Evolutionary conservation across 1,140 invertebrate species (phyloP), one percentile per base, ranked within the genome.

Genomic region (Daktulosphaira vitifoliae): DNA sequence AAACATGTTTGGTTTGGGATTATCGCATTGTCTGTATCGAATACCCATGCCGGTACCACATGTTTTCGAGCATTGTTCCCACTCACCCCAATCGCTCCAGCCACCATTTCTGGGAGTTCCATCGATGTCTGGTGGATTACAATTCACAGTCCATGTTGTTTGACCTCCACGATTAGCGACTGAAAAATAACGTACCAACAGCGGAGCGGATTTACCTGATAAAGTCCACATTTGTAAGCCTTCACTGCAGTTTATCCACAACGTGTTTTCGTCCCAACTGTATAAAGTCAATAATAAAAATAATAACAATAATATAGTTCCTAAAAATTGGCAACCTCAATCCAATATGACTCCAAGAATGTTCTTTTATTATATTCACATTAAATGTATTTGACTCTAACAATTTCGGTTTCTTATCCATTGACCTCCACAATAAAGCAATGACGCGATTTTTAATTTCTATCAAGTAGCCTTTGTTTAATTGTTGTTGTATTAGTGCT

Each of bases 1-100:
- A 2, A 75, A 76, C 70, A 74, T 75, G 3, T 71, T 71, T 16
- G 78, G 78, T 22, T 73, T 70, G 37, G 79, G 79, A 54, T 77
- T 76, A 65, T 77, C 72, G 69, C 81, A 82, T 29, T 65, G 68
- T 49, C 81, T 68, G 5, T 70, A 72, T 20, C 80, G 72, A 42
- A 75, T 74, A 51, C 74, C 72, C 15, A 78, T 73, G 23, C 80
- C 80, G 16, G 73, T 70, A 0, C 78, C 78, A 71, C 81, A 82
- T 8, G 77, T 73, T 26, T 76, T 72, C 20, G 77, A 76, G 69
- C 82, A 82, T 2, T 68, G 66, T 4, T 74, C 73, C 80, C 80
- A 81, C 1, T 64, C 26, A 2, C 71, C 69, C 81, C 80, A 82
- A 0, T 69, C 46, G 9, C 76, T 72, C 81, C 80, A 82, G 0